A percentile compares a stretch with the other conserved stretches of the same genome.
Evolutionary conservation across 2,113 vertebrate genomes (phyloP).

Genomic region (Pygoscelis antarcticus): DNA sequence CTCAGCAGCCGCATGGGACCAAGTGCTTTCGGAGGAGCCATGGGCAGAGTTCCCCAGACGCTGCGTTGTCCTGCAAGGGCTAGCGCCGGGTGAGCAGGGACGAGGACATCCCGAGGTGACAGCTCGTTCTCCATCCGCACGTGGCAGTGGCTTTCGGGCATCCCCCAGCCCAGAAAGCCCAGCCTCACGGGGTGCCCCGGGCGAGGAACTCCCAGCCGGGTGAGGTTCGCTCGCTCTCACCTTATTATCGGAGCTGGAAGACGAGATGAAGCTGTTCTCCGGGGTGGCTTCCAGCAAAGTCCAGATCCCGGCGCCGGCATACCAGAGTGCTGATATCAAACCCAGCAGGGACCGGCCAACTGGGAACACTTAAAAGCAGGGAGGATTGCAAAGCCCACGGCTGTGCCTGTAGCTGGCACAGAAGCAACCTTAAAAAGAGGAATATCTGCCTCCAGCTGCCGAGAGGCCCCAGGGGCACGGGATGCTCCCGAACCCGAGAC

Average conservation of each 20-base stretch:
- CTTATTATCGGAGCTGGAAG: not conserved
- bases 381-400: not conserved
- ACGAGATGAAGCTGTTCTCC: not conserved
- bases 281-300: not conserved
- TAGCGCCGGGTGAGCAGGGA: not conserved
- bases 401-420: not conserved
- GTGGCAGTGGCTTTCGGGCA: accelerated
- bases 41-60: not conserved
- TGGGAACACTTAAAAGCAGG: not conserved
- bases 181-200: accelerated
- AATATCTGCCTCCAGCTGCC: not conserved
- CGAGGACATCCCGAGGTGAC: not conserved
- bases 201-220: not conserved
- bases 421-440: not conserved
- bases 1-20: accelerated
- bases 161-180: not conserved
- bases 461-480: not conserved
- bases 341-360: not conserved
- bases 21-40: not conserved
- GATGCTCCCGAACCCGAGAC: not conserved
- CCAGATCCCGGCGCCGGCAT: not conserved
- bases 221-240: not conserved
- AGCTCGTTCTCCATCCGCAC: not conserved
- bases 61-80: not conserved
- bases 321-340: not conserved